Conservation (phyloP, 2,113 vertebrate genomes). For the Ranitomeya imitator region DNA sequence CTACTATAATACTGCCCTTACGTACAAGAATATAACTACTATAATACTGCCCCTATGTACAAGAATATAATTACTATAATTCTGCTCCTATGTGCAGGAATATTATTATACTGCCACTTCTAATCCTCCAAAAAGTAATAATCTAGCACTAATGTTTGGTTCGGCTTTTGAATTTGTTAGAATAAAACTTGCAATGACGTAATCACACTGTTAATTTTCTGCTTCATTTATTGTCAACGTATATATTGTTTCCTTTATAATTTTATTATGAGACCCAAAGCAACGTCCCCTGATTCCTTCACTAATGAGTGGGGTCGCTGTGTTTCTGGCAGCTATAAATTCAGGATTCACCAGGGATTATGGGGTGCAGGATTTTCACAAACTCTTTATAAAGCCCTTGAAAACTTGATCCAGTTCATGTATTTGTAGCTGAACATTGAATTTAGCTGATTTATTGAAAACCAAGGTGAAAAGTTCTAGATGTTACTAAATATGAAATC, state of each 20-base stretch:
- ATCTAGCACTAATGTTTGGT: neutral
- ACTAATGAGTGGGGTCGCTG: neutral
- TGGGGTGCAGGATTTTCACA: neutral
- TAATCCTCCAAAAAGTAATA: neutral
- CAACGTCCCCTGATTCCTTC: neutral
- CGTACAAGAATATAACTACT: neutral
- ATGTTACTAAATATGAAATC: constrained; percentile 26
- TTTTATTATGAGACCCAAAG: neutral
- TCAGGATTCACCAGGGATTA: neutral
- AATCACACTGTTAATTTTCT: too few relatives aligned
- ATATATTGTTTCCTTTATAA: neutral
- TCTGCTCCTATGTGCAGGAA: neutral
- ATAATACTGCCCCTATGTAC: neutral
- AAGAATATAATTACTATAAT: neutral
- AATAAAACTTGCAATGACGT: neutral
- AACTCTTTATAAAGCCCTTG: neutral
- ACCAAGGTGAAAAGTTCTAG: constrained; percentile 40
- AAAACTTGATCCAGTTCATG: neutral
- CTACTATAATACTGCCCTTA: neutral
- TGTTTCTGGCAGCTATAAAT: neutral
- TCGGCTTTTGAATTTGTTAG: neutral
- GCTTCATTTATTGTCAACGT: too few relatives aligned
- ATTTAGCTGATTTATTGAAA: constrained; percentile 38
- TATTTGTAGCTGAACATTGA: neutral
- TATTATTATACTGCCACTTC: neutral